Evolutionary conservation across 2,888 invertebrate species (phyloP).

Genomic region (Lasioglossum leucozonium): DNA sequence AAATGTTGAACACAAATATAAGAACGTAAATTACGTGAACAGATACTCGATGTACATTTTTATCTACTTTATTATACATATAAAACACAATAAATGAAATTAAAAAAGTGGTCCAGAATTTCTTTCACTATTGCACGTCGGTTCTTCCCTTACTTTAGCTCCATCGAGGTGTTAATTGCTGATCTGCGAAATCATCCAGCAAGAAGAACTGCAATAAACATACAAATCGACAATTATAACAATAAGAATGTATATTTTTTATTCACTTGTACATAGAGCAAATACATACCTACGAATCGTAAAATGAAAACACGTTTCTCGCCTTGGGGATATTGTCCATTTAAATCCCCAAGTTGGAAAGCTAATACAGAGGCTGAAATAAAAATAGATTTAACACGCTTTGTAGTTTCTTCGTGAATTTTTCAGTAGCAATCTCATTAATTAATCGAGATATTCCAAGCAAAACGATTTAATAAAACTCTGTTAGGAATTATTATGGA

Average conservation of each 20-base stretch:
- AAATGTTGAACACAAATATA: not conserved
- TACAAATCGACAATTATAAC: constrained; percentile 18
- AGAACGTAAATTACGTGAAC: not conserved
- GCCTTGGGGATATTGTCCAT: not conserved
- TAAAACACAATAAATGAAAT: not conserved
- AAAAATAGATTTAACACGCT: not conserved
- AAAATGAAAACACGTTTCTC: not conserved
- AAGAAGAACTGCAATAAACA: constrained; percentile 54
- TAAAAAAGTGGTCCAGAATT: not conserved
- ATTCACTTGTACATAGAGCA: not conserved
- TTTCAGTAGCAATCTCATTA: not conserved
- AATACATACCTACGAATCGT: not conserved
- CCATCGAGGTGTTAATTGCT: not conserved
- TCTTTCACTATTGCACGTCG: not conserved
- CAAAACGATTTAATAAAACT: too few relatives aligned
- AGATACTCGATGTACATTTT: not conserved
- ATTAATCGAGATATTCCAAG: not conserved
- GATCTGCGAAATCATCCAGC: constrained; percentile 12
- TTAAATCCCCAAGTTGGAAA: not conserved
- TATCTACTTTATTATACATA: not conserved
- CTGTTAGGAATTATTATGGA: too few relatives aligned
- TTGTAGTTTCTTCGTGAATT: not conserved
- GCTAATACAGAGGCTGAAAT: not conserved
- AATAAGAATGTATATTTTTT: not conserved
- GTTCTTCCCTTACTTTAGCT: not conserved